Conservation (phyloP, 2,888 invertebrate genomes). For the Drosophila mercatorum region DNA sequence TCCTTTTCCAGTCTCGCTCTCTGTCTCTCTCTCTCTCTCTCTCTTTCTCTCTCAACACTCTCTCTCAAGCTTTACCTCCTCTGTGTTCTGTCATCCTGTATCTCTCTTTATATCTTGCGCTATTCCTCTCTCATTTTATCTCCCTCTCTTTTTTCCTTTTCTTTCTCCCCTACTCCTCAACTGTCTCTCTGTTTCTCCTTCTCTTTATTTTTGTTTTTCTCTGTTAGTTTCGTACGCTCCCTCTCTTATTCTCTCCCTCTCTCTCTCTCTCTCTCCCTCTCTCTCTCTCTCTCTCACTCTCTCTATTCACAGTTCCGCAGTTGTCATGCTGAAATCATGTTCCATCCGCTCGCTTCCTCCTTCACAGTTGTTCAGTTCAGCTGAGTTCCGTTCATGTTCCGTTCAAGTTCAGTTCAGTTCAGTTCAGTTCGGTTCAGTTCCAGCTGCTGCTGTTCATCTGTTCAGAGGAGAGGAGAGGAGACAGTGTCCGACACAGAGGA, state of each 20-base stretch:
- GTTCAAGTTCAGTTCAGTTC: background rate
- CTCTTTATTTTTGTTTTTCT: no score
- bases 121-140: no score
- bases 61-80: no score
- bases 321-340: constrained; percentile 1
- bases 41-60: background rate
- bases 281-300: background rate
- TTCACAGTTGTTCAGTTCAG: background rate
- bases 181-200: no score
- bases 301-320: background rate
- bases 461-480: constrained; percentile 1
- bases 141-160: background rate
- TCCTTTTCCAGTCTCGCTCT: background rate
- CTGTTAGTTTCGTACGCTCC: no score
- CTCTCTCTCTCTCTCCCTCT: background rate
- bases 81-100: no score
- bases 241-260: background rate
- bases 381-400: constrained; percentile 10
- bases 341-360: constrained; percentile 4
- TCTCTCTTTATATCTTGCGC: no score
- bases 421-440: constrained; percentile 9
- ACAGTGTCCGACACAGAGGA: constrained; percentile 34
- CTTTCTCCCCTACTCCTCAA: background rate
- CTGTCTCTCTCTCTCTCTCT: background rate
- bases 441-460: constrained; percentile 23